A percentile compares a stretch with the other conserved stretches of the same genome.
These are phyloP conservation scores for Catalaphyllia jardinei DNA, from an alignment of 64 coral and sea anemone genomes.

Conservation along the genomic window DNA sequence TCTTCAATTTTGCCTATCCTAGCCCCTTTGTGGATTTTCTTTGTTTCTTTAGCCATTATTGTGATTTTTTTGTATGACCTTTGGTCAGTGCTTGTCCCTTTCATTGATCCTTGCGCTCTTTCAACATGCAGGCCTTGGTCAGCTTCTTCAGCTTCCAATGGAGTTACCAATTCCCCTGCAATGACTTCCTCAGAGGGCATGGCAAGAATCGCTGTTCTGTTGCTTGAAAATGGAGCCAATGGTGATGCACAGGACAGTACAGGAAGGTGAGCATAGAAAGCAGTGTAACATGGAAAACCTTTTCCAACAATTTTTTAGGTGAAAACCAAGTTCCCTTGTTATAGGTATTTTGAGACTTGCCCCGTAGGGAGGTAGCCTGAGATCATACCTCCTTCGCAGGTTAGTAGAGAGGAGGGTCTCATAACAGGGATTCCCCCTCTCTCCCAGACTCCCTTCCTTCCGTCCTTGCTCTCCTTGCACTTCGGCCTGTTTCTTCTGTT, in stretches of 20 bases:
- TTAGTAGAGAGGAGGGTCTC: too few species aligned
- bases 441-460: too few species aligned
- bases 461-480: too few species aligned
- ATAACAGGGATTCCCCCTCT: too few species aligned
- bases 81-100: too few species aligned
- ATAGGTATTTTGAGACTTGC: background rate
- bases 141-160: background rate
- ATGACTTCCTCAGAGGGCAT: constrained; percentile 95
- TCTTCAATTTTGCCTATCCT: too few species aligned
- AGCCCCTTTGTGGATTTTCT: too few species aligned
- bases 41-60: too few species aligned
- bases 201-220: constrained; percentile 71
- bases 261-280: constrained; percentile 56
- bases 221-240: constrained; percentile 80
- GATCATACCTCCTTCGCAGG: too few species aligned
- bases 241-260: constrained; percentile 77
- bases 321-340: background rate
- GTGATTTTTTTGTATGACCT: too few species aligned
- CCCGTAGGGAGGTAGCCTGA: too few species aligned
- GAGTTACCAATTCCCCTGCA: background rate
- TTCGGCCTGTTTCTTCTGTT: too few species aligned
- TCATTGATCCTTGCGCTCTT: background rate
- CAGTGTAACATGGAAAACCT: background rate
- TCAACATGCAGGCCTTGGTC: constrained; percentile 67
- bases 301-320: background rate